Evolutionary conservation across 2,113 vertebrate species (phyloP).

Genomic region (Gymnarchus niloticus): DNA sequence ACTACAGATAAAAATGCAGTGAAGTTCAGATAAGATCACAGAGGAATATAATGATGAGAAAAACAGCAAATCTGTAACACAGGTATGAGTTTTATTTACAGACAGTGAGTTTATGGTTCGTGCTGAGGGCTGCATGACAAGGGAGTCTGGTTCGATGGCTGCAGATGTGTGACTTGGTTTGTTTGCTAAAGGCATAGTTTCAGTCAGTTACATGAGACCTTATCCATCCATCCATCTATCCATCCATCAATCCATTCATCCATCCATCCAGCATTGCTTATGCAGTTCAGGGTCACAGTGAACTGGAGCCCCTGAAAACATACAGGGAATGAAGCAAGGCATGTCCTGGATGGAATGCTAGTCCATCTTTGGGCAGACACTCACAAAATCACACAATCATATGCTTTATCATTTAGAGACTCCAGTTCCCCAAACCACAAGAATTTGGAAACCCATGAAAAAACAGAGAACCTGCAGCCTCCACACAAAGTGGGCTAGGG

Average conservation of each 20-base stretch:
- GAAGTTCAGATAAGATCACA: neutral
- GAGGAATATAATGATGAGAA: neutral
- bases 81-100: neutral
- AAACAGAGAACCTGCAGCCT: too few relatives aligned
- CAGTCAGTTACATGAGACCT: neutral
- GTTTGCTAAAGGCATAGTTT: too few relatives aligned
- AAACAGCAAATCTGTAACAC: neutral
- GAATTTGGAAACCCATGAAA: too few relatives aligned
- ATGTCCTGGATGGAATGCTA: neutral
- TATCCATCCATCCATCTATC: neutral
- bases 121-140: too few relatives aligned
- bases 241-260: neutral
- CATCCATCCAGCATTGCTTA: too few relatives aligned
- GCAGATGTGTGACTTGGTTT: too few relatives aligned
- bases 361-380: fast-evolving
- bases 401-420: too few relatives aligned
- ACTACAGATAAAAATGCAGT: neutral
- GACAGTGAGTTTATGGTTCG: neutral
- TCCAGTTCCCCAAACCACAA: too few relatives aligned
- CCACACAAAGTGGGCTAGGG: too few relatives aligned
- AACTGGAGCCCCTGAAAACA: neutral
- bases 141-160: neutral
- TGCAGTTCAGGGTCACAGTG: neutral
- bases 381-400: neutral
- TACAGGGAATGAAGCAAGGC: neutral